A percentile compares a stretch with the other conserved stretches of the same genome.
These are phyloP conservation scores for Drosophila paramelanica DNA, from an alignment of 2,888 invertebrate species.

Conservation along the genomic window DNA sequence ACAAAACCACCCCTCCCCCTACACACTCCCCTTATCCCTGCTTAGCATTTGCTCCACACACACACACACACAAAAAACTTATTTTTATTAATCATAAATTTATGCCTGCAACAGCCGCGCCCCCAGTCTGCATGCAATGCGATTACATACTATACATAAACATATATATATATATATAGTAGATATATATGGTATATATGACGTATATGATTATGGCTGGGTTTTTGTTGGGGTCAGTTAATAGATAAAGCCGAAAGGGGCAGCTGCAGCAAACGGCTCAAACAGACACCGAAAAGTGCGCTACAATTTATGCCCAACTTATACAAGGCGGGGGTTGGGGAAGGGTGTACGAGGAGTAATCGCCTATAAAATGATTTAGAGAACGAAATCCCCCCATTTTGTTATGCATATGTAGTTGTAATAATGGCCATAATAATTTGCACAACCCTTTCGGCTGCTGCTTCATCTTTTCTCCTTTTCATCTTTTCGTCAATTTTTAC, in stretches of 20 bases:
- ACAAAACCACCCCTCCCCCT: not conserved
- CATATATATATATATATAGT: not conserved
- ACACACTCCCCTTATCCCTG: not conserved
- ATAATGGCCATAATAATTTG: conserved; percentile 77
- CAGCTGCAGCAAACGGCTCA: conserved; percentile 38
- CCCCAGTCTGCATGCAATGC: conserved; percentile 1
- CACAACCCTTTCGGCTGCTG: conserved; percentile 65
- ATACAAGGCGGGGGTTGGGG: not conserved
- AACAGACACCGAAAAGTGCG: conserved; percentile 50
- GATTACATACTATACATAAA: not conserved
- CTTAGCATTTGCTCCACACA: conserved; percentile 20
- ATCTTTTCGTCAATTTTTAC: conserved; percentile 58
- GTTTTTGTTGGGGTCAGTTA: conserved; percentile 47
- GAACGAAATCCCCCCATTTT: conserved; percentile 34
- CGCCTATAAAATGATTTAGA: conserved; percentile 63
- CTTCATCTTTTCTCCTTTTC: not conserved
- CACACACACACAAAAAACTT: conserved; percentile 36
- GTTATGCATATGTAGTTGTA: conserved; percentile 53
- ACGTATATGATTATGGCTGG: conserved; percentile 17
- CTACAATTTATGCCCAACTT: conserved; percentile 49
- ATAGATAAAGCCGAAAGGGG: conserved; percentile 16
- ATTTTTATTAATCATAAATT: conserved; percentile 75
- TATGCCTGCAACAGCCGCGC: conserved; percentile 52
- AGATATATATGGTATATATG: not conserved
- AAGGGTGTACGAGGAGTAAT: conserved; percentile 37